Percentiles rank a stretch among this genome's conserved stretches.
Evolutionary conservation across 2,113 vertebrate genomes (phyloP).

Genomic region (Leucoraja erinaceus): DNA sequence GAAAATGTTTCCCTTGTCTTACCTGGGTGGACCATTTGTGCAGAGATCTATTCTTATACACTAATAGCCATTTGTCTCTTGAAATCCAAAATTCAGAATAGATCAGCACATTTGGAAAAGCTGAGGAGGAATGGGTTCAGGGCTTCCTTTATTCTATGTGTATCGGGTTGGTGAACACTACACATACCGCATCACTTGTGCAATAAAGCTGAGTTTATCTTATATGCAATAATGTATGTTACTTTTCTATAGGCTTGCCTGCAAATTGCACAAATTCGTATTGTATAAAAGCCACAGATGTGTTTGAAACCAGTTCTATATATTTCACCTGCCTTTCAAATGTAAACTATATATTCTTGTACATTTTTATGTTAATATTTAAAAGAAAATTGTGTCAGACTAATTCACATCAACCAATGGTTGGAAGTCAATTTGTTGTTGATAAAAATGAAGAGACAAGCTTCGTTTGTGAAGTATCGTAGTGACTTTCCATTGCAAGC

Average conservation of each 20-base stretch:
- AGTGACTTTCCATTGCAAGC: background rate
- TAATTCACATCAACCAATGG: slow-evolving; percentile 13
- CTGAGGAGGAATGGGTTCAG: background rate
- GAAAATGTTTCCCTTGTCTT: background rate
- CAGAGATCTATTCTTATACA: background rate
- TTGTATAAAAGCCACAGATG: slow-evolving; percentile 31
- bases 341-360: slow-evolving; percentile 36
- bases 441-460: slow-evolving; percentile 18
- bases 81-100: background rate
- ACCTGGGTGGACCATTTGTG: background rate
- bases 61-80: background rate
- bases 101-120: slow-evolving; percentile 2
- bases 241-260: slow-evolving; percentile 31
- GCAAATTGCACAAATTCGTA: slow-evolving; percentile 31
- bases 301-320: slow-evolving; percentile 33
- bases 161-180: slow-evolving; percentile 10
- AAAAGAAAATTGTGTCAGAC: slow-evolving; percentile 26
- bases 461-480: slow-evolving; percentile 1
- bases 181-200: slow-evolving; percentile 11
- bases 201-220: slow-evolving; percentile 23
- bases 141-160: slow-evolving; percentile 25
- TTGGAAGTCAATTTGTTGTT: slow-evolving; percentile 3
- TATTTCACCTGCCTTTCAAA: slow-evolving; percentile 30
- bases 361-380: slow-evolving; percentile 36
- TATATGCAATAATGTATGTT: slow-evolving; percentile 35